Evolutionary conservation across 1,140 invertebrate species (phyloP), one percentile per base, ranked within the genome.

Genomic region (Achatina immaculata): DNA sequence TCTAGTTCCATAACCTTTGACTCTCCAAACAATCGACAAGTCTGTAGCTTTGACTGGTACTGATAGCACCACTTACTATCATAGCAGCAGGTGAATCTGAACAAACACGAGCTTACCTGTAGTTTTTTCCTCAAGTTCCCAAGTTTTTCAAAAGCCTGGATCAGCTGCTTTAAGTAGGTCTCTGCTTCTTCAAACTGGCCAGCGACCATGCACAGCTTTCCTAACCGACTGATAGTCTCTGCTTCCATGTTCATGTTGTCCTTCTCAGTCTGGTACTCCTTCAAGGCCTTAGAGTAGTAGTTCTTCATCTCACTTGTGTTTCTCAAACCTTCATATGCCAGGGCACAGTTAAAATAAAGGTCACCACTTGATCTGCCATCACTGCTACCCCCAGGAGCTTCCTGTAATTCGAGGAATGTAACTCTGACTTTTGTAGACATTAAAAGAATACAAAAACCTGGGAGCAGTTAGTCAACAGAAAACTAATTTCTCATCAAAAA

Each of bases 261-360:
- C 31, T 66, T 24, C 38, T 79, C 71, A 2, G 40, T 34, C 31
- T 40, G 62, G 31, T 83, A 83, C 65, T 82, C 80, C 68, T 71
- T 48, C 31, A 77, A 45, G 2, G 83, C 83, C 55, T 80, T 68
- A 58, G 71, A 34, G 68, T 80, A 80, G 38, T 72, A 80, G 14
- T 55, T 19, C 16, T 45, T 43, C 31, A 62, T 71, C 45, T 74
- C 43, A 38, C 11, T 38, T 14, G 36, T 48, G 28, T 68, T 68
- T n/a, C 66, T 68, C 4, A 82, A n/a, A 21, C 77, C 78, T 75
- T 82, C 73, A 80, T 51, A 80, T n/a, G 71, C 83, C 36, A 83
- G 72, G 0, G 65, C 83, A 55, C 55, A 78, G 71, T 83, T 83
- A 43, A 83, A 83, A 77, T 72, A 83, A 28, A 83, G 58, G 73